These are phyloP conservation scores for Arenaria interpres DNA, from an alignment of 2,113 vertebrate species.

Conservation along the genomic window DNA sequence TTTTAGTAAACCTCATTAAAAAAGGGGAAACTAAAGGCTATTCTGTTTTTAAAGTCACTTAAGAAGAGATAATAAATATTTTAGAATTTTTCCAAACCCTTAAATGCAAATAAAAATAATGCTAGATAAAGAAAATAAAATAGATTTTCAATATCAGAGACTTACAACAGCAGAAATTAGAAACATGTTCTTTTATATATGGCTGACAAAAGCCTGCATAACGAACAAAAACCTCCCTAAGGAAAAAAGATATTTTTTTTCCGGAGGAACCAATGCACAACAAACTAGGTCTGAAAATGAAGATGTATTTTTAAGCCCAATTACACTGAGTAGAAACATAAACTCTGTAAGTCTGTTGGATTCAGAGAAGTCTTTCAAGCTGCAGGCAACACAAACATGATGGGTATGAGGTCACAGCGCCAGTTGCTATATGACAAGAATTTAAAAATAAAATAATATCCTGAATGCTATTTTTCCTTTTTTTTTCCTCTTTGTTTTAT, in stretches of 20 bases:
- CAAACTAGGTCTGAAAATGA: neutral
- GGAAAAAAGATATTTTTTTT: neutral
- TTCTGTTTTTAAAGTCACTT: neutral
- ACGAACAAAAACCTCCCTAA: constrained; percentile 1
- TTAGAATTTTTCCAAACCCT: neutral
- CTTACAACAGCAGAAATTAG: neutral
- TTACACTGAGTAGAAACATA: constrained; percentile 17
- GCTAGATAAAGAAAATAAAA: neutral
- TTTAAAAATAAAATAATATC: neutral
- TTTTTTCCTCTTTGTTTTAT: neutral
- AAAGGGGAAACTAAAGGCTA: neutral
- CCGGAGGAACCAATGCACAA: neutral
- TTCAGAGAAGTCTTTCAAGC: neutral
- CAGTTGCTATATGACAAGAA: neutral
- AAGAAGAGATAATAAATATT: neutral
- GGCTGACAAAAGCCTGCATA: neutral
- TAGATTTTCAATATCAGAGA: neutral
- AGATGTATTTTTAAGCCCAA: neutral
- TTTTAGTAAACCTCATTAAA: neutral
- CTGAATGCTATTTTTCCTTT: neutral
- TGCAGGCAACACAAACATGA: neutral
- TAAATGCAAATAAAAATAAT: neutral
- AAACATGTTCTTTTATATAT: neutral
- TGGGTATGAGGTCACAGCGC: neutral
- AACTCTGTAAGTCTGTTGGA: neutral